Evolutionary conservation across 2,888 invertebrate species (phyloP).

Genomic region (Sarcophaga subvicina): DNA sequence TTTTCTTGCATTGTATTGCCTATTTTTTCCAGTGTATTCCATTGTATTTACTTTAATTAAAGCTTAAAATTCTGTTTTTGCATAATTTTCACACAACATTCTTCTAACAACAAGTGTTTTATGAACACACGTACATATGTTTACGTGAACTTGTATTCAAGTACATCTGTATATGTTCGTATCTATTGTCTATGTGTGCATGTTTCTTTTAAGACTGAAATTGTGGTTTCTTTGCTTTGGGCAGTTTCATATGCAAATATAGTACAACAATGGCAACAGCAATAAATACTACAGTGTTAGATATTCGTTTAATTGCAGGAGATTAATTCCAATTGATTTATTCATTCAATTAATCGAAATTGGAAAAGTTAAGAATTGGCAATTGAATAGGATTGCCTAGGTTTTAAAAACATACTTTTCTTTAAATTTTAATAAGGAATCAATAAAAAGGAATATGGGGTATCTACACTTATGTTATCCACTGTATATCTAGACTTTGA

Average conservation of each 20-base stretch:
- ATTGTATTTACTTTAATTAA: constrained; percentile 39
- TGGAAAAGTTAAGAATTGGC: no score
- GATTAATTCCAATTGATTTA: no score
- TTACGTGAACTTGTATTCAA: neutral
- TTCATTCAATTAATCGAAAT: no score
- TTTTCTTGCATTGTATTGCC: no score
- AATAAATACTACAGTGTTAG: neutral
- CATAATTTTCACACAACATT: constrained; percentile 10
- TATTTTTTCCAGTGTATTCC: no score
- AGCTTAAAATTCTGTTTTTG: neutral
- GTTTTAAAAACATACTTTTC: no score
- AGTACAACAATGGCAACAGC: neutral
- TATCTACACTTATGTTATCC: no score
- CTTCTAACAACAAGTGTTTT: neutral
- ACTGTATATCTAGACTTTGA: no score
- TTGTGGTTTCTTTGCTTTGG: constrained; percentile 26
- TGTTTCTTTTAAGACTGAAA: neutral
- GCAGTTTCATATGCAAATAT: neutral
- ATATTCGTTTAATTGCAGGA: neutral
- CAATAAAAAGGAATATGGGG: no score
- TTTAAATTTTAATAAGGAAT: no score
- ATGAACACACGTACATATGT: neutral
- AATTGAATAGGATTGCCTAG: no score
- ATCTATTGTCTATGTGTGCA: neutral
- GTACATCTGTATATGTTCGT: neutral